phyloP scores from a whole-genome alignment of 2,888 invertebrate genomes.

The Elgonia sp. region DNA sequence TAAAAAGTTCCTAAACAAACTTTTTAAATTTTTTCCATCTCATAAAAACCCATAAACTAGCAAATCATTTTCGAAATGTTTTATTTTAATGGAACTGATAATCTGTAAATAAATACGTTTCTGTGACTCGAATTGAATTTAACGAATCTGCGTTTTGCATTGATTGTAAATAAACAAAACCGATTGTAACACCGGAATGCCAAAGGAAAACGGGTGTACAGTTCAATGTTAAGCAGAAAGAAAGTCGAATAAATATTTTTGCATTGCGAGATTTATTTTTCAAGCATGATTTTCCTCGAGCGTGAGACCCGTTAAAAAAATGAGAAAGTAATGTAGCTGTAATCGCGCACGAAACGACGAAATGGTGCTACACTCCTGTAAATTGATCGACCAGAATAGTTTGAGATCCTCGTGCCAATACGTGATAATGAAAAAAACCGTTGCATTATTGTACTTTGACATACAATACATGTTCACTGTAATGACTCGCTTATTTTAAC shows the following conservation, averaged over 20 bases:
- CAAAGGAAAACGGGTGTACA: conserved; percentile 43
- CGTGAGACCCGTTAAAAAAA: neutral
- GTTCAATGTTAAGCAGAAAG: neutral
- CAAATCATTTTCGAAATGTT: too few species aligned
- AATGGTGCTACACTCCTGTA: conserved; percentile 44
- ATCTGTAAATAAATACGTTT: too few species aligned
- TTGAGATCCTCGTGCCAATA: conserved; percentile 46
- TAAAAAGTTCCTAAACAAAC: too few species aligned
- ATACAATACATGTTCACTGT: neutral
- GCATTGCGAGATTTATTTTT: conserved; percentile 42
- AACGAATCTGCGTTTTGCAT: too few species aligned
- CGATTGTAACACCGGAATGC: conserved; percentile 43
- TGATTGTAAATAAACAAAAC: conserved; percentile 9
- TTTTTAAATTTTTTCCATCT: too few species aligned
- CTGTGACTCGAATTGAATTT: too few species aligned
- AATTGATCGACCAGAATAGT: conserved; percentile 26
- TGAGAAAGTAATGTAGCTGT: conserved; percentile 28
- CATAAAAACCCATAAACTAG: too few species aligned
- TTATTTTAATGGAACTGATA: too few species aligned
- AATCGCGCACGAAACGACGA: conserved; percentile 12
- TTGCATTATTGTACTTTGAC: conserved; percentile 30
- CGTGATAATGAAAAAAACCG: conserved; percentile 37
- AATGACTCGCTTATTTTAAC: conserved; percentile 40
- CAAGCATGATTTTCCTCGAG: conserved; percentile 17
- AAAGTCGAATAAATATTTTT: conserved; percentile 35